Conservation (phyloP, 2,797 vertebrate species). For the Zenarchopterus dispar region DNA sequence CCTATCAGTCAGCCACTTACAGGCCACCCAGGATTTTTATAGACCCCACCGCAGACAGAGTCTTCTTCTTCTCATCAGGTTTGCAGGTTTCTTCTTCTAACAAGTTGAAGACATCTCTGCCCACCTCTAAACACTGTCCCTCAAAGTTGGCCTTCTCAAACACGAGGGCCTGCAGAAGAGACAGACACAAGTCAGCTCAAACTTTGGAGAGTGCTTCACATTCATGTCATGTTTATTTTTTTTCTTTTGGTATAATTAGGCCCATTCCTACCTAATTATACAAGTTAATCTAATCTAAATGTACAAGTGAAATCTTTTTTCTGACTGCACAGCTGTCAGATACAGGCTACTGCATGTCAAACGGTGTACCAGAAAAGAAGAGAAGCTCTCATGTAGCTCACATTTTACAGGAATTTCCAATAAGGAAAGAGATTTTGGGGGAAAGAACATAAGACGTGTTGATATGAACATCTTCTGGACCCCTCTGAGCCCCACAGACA, state of each 20-base stretch:
- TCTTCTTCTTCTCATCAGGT: slow-evolving; percentile 37
- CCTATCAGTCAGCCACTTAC: slow-evolving; percentile 83
- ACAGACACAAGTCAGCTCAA: not conserved
- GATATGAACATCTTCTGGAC: too few species aligned
- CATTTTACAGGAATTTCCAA: too few species aligned
- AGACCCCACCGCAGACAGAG: slow-evolving; percentile 84
- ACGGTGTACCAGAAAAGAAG: too few species aligned
- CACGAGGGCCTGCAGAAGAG: slow-evolving; percentile 81
- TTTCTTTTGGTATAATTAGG: too few species aligned
- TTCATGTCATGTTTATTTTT: too few species aligned
- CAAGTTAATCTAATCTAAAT: too few species aligned
- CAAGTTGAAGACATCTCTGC: slow-evolving; percentile 81
- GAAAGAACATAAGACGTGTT: too few species aligned
- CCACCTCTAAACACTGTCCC: slow-evolving; percentile 85
- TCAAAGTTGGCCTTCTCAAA: slow-evolving; percentile 93
- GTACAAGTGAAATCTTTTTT: not conserved
- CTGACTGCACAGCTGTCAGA: not conserved
- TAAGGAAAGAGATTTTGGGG: too few species aligned
- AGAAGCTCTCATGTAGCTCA: too few species aligned
- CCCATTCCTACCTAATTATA: too few species aligned
- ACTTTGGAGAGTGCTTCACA: too few species aligned
- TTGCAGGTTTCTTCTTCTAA: slow-evolving; percentile 32
- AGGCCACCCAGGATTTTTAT: slow-evolving; percentile 91
- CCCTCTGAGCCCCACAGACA: too few species aligned
- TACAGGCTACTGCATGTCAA: slow-evolving; percentile 1